Evolutionary conservation across 2,113 vertebrate genomes (phyloP), one percentile per base, ranked within the genome.

Genomic region (Corapipo altera): DNA sequence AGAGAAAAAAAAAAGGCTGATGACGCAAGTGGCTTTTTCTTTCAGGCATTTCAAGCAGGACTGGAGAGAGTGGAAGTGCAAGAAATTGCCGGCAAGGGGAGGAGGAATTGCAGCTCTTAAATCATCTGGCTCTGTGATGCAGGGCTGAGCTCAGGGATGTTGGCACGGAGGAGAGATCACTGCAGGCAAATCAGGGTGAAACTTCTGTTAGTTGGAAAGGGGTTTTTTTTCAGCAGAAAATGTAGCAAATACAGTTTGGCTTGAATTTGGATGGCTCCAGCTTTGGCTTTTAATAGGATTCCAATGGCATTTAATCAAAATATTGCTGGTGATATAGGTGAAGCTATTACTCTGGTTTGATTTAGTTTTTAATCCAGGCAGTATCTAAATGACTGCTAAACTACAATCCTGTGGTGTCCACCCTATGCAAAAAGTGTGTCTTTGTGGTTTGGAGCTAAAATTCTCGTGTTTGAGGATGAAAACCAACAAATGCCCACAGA

Each of bases 101-200:
- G 86, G 91, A 93, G 74, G 82, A 71, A 71, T 23, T 89, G 91
- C 75, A 91, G 95, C 69, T 59, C 79, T 90, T 72, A 43, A 66
- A 64, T 61, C 7, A 20, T 55, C 91, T 64, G 72, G 75, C 41
- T 28, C 82, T 52, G 54, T 11, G 65, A 46, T 57, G 85, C 92
- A 54, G 92, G 52, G 54, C 81, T 86, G n/a, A 8, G 1, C 49
- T 71, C 49, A 8, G 55, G 21, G 80, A 33, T 71, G 84, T 28
- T 89, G 73, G 95, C 84, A 81, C 33, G 1, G 33, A 6, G 27
- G 35, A 80, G 80, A 64, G 27, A 72, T 65, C 54, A 20, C 84
- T 95, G 84, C 80, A 37, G 84, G 88, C 66, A 76, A 67, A 90
- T 6, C 35, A 8, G 46, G 48, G 55, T 33, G 81, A 61, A 85